These are phyloP conservation scores for Tachysurus vachellii DNA, from an alignment of 2,113 vertebrate species.

Conservation along the genomic window DNA sequence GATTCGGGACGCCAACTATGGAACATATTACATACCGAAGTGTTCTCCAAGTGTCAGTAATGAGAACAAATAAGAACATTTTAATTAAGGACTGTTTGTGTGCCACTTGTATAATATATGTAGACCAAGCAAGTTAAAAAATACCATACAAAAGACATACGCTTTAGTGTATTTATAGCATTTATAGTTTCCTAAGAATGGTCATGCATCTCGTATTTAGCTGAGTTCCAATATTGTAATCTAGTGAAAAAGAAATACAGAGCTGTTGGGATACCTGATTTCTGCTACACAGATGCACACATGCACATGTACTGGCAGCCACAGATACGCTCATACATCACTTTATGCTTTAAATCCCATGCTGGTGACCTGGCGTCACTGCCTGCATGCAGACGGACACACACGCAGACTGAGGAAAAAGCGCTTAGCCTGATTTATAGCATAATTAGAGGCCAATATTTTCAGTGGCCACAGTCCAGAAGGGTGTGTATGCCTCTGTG, in stretches of 20 bases:
- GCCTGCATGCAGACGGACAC: constrained; percentile 1
- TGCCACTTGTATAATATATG: neutral
- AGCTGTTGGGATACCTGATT: neutral
- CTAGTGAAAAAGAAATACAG: neutral
- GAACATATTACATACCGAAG: constrained; percentile 19
- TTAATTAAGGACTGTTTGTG: neutral
- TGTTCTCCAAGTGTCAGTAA: constrained; percentile 14
- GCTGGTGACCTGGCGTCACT: constrained; percentile 21
- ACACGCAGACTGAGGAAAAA: constrained; percentile 28
- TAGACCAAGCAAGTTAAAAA: neutral
- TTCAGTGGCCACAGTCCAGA: constrained; percentile 66
- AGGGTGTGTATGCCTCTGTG: constrained; percentile 43
- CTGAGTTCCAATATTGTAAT: neutral
- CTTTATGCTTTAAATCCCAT: constrained; percentile 35
- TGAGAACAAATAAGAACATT: constrained; percentile 8
- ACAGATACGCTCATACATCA: constrained; percentile 13
- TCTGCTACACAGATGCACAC: neutral
- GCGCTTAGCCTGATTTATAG: constrained; percentile 68
- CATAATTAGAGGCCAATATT: constrained; percentile 69
- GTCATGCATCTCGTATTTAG: neutral
- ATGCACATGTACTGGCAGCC: neutral
- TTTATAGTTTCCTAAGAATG: neutral
- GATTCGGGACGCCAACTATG: constrained; percentile 44
- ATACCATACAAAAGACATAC: neutral
- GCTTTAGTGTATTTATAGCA: neutral